Conservation (phyloP, 2,797 vertebrate species). For the Lagorchestes hirsutus region DNA sequence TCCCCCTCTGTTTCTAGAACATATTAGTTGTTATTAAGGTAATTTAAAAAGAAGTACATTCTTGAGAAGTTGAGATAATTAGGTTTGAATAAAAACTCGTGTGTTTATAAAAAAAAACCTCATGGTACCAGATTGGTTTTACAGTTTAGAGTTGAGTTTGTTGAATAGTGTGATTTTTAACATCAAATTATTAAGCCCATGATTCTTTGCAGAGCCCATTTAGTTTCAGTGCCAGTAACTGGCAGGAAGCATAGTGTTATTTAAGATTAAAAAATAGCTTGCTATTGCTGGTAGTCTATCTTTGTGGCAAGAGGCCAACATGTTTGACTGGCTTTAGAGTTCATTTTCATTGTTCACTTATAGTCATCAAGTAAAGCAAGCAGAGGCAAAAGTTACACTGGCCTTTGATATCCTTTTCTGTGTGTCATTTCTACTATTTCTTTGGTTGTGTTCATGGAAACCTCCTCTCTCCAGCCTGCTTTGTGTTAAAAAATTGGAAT, state of each 20-base stretch:
- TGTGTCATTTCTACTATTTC: slow-evolving; percentile 46
- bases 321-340: slow-evolving; percentile 61
- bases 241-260: slow-evolving; percentile 17
- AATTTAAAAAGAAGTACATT: not conserved
- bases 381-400: not conserved
- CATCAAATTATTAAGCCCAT: not conserved
- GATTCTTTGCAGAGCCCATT: slow-evolving; percentile 18
- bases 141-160: not conserved
- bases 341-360: slow-evolving; percentile 57
- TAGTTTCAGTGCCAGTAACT: not conserved
- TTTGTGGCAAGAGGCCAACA: slow-evolving; percentile 37
- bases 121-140: not conserved
- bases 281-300: slow-evolving; percentile 48
- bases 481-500: not conserved
- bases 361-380: slow-evolving; percentile 43
- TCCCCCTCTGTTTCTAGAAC: not conserved
- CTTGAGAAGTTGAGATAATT: not conserved
- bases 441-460: slow-evolving; percentile 54
- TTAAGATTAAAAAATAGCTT: not conserved
- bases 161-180: slow-evolving; percentile 38
- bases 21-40: not conserved
- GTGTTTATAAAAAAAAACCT: not conserved
- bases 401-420: not conserved
- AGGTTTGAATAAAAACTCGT: not conserved
- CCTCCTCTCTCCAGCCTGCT: not conserved